Evolutionary conservation across 1,140 invertebrate genomes (phyloP).

Genomic region (Apis cerana): DNA sequence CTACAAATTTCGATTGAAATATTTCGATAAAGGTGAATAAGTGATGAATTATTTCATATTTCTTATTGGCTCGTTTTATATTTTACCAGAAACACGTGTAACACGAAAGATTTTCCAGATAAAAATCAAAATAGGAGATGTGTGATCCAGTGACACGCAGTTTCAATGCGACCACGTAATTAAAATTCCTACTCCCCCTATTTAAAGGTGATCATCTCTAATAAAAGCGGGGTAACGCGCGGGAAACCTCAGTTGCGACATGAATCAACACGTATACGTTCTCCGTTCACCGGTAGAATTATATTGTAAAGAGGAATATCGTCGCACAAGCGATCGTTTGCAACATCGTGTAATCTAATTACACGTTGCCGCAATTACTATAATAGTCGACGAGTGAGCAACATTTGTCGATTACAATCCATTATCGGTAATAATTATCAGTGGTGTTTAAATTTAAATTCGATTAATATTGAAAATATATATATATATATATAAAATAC

Average conservation of each 20-base stretch:
- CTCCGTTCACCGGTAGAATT: constrained; percentile 33
- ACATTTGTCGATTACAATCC: not conserved
- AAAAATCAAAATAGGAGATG: not conserved
- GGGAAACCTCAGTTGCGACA: constrained; percentile 30
- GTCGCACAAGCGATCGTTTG: constrained; percentile 1
- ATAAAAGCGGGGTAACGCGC: constrained; percentile 17
- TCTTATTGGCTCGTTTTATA: no score
- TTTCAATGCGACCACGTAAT: constrained; percentile 25
- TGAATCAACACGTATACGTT: constrained; percentile 17
- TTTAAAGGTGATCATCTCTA: constrained; percentile 42
- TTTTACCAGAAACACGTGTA: no score
- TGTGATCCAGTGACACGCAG: not conserved
- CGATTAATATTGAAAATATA: no score
- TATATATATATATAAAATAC: no score
- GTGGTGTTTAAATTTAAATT: no score
- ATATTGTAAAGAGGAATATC: constrained; percentile 30
- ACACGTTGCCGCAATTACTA: constrained; percentile 39
- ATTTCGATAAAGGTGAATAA: no score
- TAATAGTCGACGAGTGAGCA: not conserved
- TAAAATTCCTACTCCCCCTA: constrained; percentile 31
- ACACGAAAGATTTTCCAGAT: not conserved
- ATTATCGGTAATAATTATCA: not conserved
- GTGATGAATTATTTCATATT: no score
- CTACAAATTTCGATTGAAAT: no score
- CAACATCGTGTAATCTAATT: constrained; percentile 34